Conservation (phyloP, 1,140 invertebrate species). For the Campoletis sonorensis region DNA sequence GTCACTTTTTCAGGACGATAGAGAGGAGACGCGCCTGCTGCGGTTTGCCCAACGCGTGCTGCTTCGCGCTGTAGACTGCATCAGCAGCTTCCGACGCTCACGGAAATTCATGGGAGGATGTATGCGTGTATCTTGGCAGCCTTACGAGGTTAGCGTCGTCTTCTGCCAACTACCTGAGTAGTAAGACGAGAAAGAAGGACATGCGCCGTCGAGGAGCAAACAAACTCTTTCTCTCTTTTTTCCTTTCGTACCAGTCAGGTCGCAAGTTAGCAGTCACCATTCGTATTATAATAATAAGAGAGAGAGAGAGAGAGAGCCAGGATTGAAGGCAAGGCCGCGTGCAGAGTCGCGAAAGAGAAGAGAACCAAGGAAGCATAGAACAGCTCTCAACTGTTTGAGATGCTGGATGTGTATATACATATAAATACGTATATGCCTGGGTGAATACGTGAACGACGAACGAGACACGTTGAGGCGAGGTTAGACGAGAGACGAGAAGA, state of each 20-base stretch:
- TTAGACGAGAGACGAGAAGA: conserved; percentile 18
- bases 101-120: neutral
- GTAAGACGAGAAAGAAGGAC: neutral
- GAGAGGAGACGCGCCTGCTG: neutral
- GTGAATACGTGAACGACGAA: conserved; percentile 5
- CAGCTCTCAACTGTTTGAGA: neutral
- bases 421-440: neutral
- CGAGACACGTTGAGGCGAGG: conserved; percentile 16
- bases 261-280: conserved; percentile 3
- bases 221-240: neutral
- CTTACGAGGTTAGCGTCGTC: neutral
- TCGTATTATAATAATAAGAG: conserved; percentile 19
- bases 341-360: conserved; percentile 50
- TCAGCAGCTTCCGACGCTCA: conserved; percentile 22
- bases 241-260: neutral
- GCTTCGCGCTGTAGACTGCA: neutral
- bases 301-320: neutral
- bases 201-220: neutral
- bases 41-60: conserved; percentile 14
- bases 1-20: conserved; percentile 58
- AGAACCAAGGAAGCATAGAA: conserved; percentile 27
- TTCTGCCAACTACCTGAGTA: conserved; percentile 17
- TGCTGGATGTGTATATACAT: neutral
- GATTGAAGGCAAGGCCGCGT: conserved; percentile 47
- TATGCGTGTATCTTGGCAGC: neutral